Base-by-base conservation (phyloP, 1,140 invertebrate species). In the Zophobas atratus region DNA sequence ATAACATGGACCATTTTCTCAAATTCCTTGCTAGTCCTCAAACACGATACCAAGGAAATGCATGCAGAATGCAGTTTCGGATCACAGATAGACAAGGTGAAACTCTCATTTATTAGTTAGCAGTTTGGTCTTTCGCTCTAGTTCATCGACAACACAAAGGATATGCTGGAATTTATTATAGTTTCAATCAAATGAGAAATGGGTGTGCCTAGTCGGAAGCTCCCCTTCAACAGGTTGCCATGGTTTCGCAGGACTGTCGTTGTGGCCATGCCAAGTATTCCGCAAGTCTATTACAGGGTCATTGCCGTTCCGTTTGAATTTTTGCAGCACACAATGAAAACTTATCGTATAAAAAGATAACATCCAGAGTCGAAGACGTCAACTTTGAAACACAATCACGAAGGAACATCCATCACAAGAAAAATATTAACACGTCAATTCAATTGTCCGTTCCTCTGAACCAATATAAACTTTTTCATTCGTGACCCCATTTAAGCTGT, bases 231-330 rank as follows among this genome's bases (percentile, higher is more conserved):
- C 60, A 67, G 60, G 60, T 67, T 67, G 60, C 60, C 60, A 67
- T 67, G 60, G 60, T 67, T 67, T 67, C 60, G 60, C 39, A 67
- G 60, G 60, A 67, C 60, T 67, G 60, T 67, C 60, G 60, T 67
- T 67, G 60, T 67, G 60, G 60, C 60, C 60, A 67, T 67, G 60
- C 60, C 60, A 67, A 67, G 60, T 67, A 67, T 67, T 67, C 60
- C 56, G 34, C 60, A 67, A 67, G 60, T 67, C 60, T 67, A 67
- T 67, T 67, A 43, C 60, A 67, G 60, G 60, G 60, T 67, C 60
- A 67, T 43, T 67, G 60, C 38, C 60, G 8, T 67, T 67, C 20
- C 6, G 60, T 43, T 67, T 67, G 38, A 46, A 67, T 67, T 67
- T 67, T 67, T 67, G 20, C 20, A 67, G n/a, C 33, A 35, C 36